Evolutionary conservation across 2,797 vertebrate species (phyloP), one percentile per base, ranked within the genome.

Genomic region (Chelon labrosus): DNA sequence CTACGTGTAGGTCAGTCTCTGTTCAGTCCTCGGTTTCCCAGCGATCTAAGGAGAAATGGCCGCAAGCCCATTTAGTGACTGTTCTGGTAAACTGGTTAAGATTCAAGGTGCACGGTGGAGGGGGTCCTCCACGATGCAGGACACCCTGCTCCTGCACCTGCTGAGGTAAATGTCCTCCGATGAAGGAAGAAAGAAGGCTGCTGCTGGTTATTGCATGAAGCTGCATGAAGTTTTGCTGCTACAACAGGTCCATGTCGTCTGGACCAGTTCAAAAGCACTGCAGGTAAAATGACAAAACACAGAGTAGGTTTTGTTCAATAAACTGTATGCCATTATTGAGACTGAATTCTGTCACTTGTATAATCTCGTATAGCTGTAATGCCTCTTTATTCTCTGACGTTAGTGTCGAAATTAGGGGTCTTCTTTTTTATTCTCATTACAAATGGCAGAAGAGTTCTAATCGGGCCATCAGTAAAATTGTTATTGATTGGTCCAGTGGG

Each of bases 51-150:
- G 78, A 66, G 19, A 35, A 10, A 95, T 95, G 95, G 94, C 94
- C 92, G 92, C 90, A 85, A 93, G 91, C 88, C 91, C 90, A 95
- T 96, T 87, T 94, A 95, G 53, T 95, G 95, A 73, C 94, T 17
- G 73, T 94, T 89, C 80, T 96, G 95, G 95, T 96, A 90, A 96
- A 10, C 37, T 38, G 37, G 22, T 22, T 22, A 22, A 22, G 22
- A 22, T 22, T 22, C 22, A 22, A 22, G 22, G 22, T 22, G 22
- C 22, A 22, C 3, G 22, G 22, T 22, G 22, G 22, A 3, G 1
- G 22, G 22, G 3, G 22, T 22, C 22, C 22, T 22, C 22, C n/a
- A n/a, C n/a, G n/a, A n/a, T n/a, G n/a, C n/a, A n/a, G n/a, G n/a
- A n/a, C 22, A 2, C 22, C 31, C 31, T 31, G 31, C 31, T 5